A percentile compares a stretch with the other conserved stretches of the same genome.
Conservation (phyloP, 2,797 vertebrate genomes). For the Pyrrhura leucotis region DNA sequence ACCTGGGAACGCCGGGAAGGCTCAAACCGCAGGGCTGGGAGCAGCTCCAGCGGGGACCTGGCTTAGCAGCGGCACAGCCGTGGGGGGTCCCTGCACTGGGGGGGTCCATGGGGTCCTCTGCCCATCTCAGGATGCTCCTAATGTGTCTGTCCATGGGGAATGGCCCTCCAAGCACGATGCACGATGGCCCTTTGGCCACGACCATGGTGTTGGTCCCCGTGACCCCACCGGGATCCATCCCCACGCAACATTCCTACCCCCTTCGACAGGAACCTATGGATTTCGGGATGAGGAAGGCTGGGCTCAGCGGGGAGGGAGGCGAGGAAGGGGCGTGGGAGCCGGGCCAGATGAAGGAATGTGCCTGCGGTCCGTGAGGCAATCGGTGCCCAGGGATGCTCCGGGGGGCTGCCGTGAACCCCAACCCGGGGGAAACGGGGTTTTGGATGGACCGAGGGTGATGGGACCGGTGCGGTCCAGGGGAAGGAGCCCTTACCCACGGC, state of each 20-base stretch:
- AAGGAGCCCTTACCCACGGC: background rate
- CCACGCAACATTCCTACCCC: background rate
- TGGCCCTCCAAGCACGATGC: background rate
- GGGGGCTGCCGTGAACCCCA: background rate
- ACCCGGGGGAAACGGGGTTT: background rate
- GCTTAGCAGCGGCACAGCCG: background rate
- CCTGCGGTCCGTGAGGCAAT: too few species aligned
- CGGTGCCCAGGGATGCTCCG: background rate
- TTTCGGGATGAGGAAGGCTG: background rate
- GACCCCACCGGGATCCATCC: background rate
- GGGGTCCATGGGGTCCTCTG: background rate
- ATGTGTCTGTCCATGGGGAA: background rate
- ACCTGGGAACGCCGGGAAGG: slow-evolving; percentile 26
- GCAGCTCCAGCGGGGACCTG: background rate
- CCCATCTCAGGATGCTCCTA: background rate
- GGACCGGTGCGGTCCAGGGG: background rate
- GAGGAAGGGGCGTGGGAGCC: background rate
- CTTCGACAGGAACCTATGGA: background rate
- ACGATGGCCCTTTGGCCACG: background rate
- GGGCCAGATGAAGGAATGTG: background rate
- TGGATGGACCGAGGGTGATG: background rate
- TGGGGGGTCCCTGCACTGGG: background rate
- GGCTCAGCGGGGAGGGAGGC: background rate
- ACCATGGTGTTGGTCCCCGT: background rate
- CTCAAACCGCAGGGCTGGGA: background rate